Evolutionary conservation across 2,797 vertebrate genomes (phyloP).

Genomic region (Crocodylus rhombifer): DNA sequence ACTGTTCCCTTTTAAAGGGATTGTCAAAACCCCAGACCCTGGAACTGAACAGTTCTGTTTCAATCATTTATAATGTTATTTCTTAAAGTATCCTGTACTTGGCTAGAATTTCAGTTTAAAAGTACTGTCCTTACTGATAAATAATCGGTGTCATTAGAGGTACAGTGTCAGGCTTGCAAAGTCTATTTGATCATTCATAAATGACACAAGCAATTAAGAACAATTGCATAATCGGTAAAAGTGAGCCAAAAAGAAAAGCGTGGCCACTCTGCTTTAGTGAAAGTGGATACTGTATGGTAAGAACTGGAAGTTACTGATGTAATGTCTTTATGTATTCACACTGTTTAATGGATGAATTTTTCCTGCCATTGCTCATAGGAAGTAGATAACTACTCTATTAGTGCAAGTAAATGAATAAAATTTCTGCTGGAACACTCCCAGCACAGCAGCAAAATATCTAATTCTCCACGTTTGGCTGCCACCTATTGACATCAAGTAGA

Average conservation of each 20-base stretch:
- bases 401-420: background rate
- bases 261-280: background rate
- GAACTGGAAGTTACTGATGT: background rate
- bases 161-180: background rate
- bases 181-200: background rate
- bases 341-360: background rate
- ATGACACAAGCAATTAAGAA: background rate
- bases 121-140: background rate
- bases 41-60: slow-evolving; percentile 5
- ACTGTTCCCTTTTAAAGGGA: too few species aligned
- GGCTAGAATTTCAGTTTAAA: background rate
- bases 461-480: background rate
- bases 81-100: background rate
- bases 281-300: background rate
- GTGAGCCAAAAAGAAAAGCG: background rate
- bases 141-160: background rate
- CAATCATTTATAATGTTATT: slow-evolving; percentile 51
- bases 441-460: background rate
- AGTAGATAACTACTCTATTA: background rate
- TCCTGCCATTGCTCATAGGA: background rate
- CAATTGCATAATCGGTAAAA: background rate
- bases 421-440: background rate
- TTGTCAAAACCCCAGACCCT: background rate
- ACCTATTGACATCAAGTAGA: background rate
- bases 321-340: background rate